A percentile compares a stretch with the other conserved stretches of the same genome.
Evolutionary conservation across 2,888 invertebrate genomes (phyloP).

Genomic region (Oxystoma pomonae): DNA sequence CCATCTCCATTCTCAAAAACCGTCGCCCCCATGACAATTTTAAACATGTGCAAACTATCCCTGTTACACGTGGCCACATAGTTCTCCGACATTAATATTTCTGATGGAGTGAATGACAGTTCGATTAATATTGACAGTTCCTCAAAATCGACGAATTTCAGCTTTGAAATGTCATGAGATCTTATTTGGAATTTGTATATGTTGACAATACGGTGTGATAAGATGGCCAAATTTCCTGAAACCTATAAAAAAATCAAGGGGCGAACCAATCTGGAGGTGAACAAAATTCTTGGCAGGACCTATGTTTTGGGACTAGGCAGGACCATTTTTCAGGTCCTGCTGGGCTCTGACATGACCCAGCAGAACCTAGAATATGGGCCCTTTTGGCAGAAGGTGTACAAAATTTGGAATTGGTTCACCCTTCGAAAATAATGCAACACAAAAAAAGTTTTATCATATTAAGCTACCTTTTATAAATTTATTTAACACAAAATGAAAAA

Average conservation of each 20-base stretch:
- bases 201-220: conserved; percentile 46
- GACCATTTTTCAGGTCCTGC: too few species aligned
- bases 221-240: conserved; percentile 46
- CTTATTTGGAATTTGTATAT: conserved; percentile 61
- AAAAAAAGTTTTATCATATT: too few species aligned
- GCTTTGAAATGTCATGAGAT: conserved; percentile 63
- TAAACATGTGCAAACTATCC: conserved; percentile 60
- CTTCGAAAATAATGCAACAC: too few species aligned
- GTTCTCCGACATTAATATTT: conserved; percentile 63
- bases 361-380: too few species aligned
- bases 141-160: conserved; percentile 66
- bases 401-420: too few species aligned
- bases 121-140: conserved; percentile 62
- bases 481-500: neutral
- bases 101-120: conserved; percentile 57
- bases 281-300: too few species aligned
- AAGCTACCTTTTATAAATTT: neutral
- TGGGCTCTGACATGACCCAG: too few species aligned
- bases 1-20: conserved; percentile 19
- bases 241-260: conserved; percentile 38
- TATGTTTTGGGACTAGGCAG: too few species aligned
- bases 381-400: too few species aligned
- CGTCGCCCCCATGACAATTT: conserved; percentile 40
- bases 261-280: too few species aligned
- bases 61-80: conserved; percentile 61